Base-by-base conservation (phyloP, 2,888 invertebrate genomes). In the Branchinecta sandiegonensis region DNA sequence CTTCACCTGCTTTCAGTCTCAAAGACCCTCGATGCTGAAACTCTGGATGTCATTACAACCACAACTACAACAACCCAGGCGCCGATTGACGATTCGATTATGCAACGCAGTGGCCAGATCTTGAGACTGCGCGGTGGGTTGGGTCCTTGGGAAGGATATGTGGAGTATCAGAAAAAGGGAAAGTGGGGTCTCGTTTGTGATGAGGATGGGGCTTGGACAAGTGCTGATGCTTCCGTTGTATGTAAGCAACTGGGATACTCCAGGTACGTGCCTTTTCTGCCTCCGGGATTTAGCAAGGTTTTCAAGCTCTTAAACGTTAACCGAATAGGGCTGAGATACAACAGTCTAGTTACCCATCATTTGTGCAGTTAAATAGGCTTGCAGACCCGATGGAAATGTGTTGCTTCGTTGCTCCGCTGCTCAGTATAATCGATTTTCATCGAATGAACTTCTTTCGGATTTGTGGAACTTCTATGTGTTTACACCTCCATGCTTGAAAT, bases 171-270 rank as follows among this genome's bases (percentile, higher is more conserved):
- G 67, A 77, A 79, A 72, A 67, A 72, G 47, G 77, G 77, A 1
- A 77, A 78, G 2, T 82, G 82, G 82, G 82, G 82, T 7, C 74
- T 78, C 8, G 79, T 82, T 46, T 82, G 82, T 71, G 82, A 82
- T 71, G 72, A 75, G 67, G 77, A 73, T 67, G 77, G 77, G 48
- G 73, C 75, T 67, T 83, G 82, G 81, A 79, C 77, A 66, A 74
- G 81, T 12, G 76, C 76, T 46, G 81, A 82, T 75, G 83, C 82
- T 13, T 75, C 77, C 68, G 76, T 83, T 17, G 77, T 82, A 12
- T 83, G 83, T 74, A 76, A 75, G 70, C 80, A 81, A 71, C 76
- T 82, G 1, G 81, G 81, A 63, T 82, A 78, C 71, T 70, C 73
- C 48, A 78, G 80, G 81, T 81, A 75, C 68, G 69, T 56, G 48